Percentiles rank a stretch among this genome's conserved stretches.
Evolutionary conservation across 2,888 invertebrate species (phyloP).

Genomic region (Cryptops parisi): DNA sequence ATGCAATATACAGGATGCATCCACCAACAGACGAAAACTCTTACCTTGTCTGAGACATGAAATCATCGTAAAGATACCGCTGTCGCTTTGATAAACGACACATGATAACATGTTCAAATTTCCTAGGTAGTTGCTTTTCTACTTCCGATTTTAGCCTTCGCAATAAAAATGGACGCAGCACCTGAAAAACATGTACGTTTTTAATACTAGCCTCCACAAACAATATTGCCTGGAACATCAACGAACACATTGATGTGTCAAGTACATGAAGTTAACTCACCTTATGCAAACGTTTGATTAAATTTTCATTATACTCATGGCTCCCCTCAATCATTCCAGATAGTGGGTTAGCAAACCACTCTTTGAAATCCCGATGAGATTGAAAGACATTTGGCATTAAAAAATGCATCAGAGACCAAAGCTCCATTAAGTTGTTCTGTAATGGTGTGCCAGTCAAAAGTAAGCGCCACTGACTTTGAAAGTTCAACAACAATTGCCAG

Average conservation of each 20-base stretch:
- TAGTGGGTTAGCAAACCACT: conserved; percentile 97
- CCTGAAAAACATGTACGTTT: conserved; percentile 40
- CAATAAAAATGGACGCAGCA: conserved; percentile 82
- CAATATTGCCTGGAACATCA: too few relatives aligned
- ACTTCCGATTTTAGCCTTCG: conserved; percentile 86
- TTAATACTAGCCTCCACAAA: too few relatives aligned
- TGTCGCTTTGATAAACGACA: conserved; percentile 91
- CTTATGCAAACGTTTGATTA: conserved; percentile 80
- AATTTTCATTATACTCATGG: conserved; percentile 74
- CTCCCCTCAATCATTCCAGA: conserved; percentile 91
- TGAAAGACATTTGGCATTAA: conserved; percentile 95
- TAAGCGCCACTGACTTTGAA: conserved; percentile 78
- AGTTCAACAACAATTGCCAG: conserved; percentile 92
- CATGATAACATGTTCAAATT: conserved; percentile 88
- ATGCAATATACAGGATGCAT: conserved; percentile 12
- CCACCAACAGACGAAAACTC: too few relatives aligned
- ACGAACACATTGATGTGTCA: too few relatives aligned
- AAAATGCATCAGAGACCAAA: conserved; percentile 98
- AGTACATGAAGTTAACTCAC: conserved; percentile 39
- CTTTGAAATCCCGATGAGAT: conserved; percentile 88
- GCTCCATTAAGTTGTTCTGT: conserved; percentile 90
- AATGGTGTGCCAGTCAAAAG: conserved; percentile 87
- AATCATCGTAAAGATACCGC: conserved; percentile 95
- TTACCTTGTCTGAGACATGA: conserved; percentile 91
- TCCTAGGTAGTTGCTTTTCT: conserved; percentile 93